Evolutionary conservation across 2,888 invertebrate species (phyloP).

Genomic region (Acleris emargana): DNA sequence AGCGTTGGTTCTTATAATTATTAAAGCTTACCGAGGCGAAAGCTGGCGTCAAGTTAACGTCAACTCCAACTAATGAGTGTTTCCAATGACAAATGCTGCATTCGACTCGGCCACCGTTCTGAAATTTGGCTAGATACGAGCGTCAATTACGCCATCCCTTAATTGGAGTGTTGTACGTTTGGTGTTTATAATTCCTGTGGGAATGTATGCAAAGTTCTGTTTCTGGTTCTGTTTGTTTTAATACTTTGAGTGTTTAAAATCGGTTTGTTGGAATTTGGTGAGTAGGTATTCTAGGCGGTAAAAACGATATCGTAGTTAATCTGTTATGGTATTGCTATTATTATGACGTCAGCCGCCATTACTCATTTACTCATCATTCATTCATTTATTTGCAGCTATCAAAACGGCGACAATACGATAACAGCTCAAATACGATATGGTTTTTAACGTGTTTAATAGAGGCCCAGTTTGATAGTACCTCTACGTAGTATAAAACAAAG

Average conservation of each 20-base stretch:
- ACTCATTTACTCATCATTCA: too few species aligned
- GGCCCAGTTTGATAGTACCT: too few species aligned
- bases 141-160: slow-evolving; percentile 40
- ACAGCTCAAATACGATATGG: too few species aligned
- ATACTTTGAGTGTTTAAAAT: slow-evolving; percentile 9
- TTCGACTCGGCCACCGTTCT: slow-evolving; percentile 56
- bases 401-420: too few species aligned
- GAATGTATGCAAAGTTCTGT: slow-evolving; percentile 13
- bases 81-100: slow-evolving; percentile 77
- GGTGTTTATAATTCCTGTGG: slow-evolving; percentile 35
- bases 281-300: too few species aligned
- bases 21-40: slow-evolving; percentile 72
- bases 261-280: neutral
- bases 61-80: slow-evolving; percentile 77
- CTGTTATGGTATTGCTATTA: too few species aligned
- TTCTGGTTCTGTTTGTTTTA: slow-evolving; percentile 18
- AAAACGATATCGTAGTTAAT: too few species aligned
- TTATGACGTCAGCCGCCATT: too few species aligned
- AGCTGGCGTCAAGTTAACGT: slow-evolving; percentile 77
- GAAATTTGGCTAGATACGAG: slow-evolving; percentile 60
- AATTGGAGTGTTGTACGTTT: slow-evolving; percentile 36
- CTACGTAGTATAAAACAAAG: too few species aligned
- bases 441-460: too few species aligned
- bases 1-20: slow-evolving; percentile 72
- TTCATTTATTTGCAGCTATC: too few species aligned